Base-by-base conservation (phyloP, 2,797 vertebrate species). In the Microchirus variegatus region DNA sequence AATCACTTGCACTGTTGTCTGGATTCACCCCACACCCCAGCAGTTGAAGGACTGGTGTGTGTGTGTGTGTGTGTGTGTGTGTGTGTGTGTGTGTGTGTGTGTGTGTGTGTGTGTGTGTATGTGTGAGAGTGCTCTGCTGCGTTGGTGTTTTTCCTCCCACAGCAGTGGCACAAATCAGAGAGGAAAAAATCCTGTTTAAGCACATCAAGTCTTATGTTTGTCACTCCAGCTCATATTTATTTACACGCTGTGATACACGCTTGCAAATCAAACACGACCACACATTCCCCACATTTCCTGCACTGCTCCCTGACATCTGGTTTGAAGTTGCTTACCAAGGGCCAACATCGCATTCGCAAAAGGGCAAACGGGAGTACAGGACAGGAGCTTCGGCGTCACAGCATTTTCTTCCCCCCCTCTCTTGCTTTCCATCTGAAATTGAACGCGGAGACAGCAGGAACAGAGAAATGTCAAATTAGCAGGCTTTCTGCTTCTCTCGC, bases 1-100 rank as follows among this genome's bases (percentile, higher is more conserved):
- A 81, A 87, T 82, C 75, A 75, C 60, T 70, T 68, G 77, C 49
- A 48, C 74, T 78, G 83, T 83, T 83, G 81, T 88, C 78, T 73
- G 40, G 53, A 81, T 79, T 83, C 82, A 80, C 76, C 85, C 86
- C 71, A 59, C 73, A 63, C 63, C 58, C 57, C 40, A n/a, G 49
- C 53, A 56, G 67, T 47, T 59, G 46, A 38, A 63, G 47, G 58
- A 57, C 5, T 0, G 5, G 37, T 47, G 50, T 5, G 42, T 53
- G 47, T 67, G 22, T 70, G 35, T 45, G n/a, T 18, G 48, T 19
- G 19, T 45, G 11, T 17, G 19, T 49, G 37, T 47, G 50, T 5
- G 42, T 53, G 47, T 67, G 22, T 70, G 35, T 45, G n/a, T 18
- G 48, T 19, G 19, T 45, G 11, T 17, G 19, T 49, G 37, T 47